phyloP scores from a whole-genome alignment of 2,888 invertebrate genomes.

The Epsilonema sp. region DNA sequence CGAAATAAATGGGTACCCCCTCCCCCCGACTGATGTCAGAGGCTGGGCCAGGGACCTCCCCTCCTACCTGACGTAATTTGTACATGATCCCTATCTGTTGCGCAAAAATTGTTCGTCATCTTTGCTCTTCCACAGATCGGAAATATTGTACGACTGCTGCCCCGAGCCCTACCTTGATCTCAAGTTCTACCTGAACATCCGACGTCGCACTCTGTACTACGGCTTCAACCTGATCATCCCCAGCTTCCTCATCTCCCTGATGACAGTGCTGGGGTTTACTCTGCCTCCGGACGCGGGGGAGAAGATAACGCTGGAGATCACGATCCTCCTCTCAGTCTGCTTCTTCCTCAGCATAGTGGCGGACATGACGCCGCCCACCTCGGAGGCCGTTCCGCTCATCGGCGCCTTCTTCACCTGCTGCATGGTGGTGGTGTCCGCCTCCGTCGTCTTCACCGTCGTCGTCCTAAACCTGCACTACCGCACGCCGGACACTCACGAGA shows the following conservation, averaged over 20 bases:
- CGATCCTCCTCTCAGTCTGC: slow-evolving; percentile 65
- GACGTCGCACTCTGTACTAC: no score
- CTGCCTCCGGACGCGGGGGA: slow-evolving; percentile 73
- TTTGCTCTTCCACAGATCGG: background rate
- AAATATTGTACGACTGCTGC: background rate
- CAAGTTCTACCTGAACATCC: no score
- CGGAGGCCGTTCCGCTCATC: slow-evolving; percentile 19
- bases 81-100: no score
- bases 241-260: slow-evolving; percentile 90
- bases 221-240: no score
- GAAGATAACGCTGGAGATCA: no score
- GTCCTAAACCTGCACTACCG: slow-evolving; percentile 9
- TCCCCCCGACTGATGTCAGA: no score
- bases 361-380: slow-evolving; percentile 75
- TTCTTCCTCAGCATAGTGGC: slow-evolving; percentile 92
- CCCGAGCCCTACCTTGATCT: no score
- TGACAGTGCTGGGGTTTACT: slow-evolving; percentile 93
- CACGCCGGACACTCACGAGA: slow-evolving; percentile 10
- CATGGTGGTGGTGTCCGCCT: background rate
- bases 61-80: no score
- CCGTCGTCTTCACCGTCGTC: slow-evolving; percentile 3
- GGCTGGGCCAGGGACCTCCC: no score
- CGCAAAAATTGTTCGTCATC: no score
- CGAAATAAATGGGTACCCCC: no score
- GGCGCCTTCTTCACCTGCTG: slow-evolving; percentile 10